phyloP scores from a whole-genome alignment of 2,797 vertebrate genomes.

The Harpagifer antarcticus region DNA sequence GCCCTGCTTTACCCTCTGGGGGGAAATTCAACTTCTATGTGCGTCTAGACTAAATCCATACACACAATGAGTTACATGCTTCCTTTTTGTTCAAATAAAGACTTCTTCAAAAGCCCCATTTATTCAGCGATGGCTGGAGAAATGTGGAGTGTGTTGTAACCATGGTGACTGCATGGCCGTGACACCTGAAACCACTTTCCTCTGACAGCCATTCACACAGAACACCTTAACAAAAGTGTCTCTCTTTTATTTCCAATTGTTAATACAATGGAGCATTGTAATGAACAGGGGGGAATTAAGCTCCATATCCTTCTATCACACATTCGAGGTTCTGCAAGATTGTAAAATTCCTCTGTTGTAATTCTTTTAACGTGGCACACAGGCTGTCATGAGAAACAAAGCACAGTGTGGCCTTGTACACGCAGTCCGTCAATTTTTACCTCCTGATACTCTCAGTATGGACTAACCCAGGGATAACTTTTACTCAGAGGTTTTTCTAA shows the following conservation, averaged over 20 bases:
- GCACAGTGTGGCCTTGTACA: conserved; percentile 29
- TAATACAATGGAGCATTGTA: conserved; percentile 77
- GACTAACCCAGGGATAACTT: background rate
- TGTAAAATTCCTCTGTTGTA: conserved; percentile 43
- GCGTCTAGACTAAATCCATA: conserved; percentile 73
- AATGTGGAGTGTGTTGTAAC: conserved; percentile 82
- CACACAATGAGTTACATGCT: conserved; percentile 73
- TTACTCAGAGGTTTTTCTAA: background rate
- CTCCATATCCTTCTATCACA: conserved; percentile 32
- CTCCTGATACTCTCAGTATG: background rate
- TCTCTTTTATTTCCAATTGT: conserved; percentile 60
- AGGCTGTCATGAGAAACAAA: conserved; percentile 21
- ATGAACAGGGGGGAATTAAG: conserved; percentile 47
- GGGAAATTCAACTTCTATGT: conserved; percentile 54
- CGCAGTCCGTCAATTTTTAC: conserved; percentile 6
- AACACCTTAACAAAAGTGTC: conserved; percentile 76
- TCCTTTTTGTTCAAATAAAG: conserved; percentile 81
- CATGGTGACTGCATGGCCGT: conserved; percentile 73
- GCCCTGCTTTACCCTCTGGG: conserved; percentile 40
- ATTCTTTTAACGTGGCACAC: conserved; percentile 31
- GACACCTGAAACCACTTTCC: conserved; percentile 84
- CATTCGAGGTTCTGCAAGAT: conserved; percentile 39
- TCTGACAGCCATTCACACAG: conserved; percentile 70
- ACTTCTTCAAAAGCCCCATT: conserved; percentile 80
- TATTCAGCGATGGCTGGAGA: conserved; percentile 73